Conservation (phyloP, 2,113 vertebrate species). For the Pedionomus torquatus region DNA sequence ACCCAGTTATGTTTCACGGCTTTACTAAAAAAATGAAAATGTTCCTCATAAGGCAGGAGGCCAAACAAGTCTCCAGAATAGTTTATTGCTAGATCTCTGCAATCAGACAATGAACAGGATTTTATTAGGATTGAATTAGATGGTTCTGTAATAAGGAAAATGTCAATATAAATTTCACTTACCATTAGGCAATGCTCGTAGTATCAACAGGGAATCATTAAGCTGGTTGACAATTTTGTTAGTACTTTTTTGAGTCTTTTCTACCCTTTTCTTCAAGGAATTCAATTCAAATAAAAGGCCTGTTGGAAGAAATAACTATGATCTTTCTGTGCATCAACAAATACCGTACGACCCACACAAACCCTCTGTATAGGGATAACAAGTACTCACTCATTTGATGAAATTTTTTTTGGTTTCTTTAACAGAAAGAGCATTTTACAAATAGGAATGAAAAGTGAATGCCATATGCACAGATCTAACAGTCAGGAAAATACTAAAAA, state of each 20-base stretch:
- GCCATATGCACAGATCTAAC: not conserved
- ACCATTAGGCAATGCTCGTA: constrained; percentile 81
- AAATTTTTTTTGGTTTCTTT: not conserved
- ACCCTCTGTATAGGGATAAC: not conserved
- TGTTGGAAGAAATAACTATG: constrained; percentile 53
- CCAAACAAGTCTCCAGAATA: not conserved
- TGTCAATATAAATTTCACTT: constrained; percentile 47
- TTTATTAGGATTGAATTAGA: not conserved
- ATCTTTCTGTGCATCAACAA: not conserved
- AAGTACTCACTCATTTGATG: not conserved
- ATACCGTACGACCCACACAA: not conserved
- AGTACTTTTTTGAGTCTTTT: constrained; percentile 65
- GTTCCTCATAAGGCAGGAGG: not conserved
- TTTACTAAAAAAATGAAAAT: not conserved
- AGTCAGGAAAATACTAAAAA: not conserved
- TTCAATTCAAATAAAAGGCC: constrained; percentile 75
- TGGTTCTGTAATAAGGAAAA: not conserved
- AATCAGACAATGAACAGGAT: not conserved
- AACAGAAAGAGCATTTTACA: not conserved
- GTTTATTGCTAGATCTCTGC: not conserved
- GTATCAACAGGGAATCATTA: constrained; percentile 71
- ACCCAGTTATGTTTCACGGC: not conserved
- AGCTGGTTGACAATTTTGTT: constrained; percentile 73
- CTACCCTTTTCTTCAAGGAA: constrained; percentile 66
- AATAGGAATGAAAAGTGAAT: not conserved